Conservation (phyloP, 2,888 invertebrate species). For the Noctua janthina region DNA sequence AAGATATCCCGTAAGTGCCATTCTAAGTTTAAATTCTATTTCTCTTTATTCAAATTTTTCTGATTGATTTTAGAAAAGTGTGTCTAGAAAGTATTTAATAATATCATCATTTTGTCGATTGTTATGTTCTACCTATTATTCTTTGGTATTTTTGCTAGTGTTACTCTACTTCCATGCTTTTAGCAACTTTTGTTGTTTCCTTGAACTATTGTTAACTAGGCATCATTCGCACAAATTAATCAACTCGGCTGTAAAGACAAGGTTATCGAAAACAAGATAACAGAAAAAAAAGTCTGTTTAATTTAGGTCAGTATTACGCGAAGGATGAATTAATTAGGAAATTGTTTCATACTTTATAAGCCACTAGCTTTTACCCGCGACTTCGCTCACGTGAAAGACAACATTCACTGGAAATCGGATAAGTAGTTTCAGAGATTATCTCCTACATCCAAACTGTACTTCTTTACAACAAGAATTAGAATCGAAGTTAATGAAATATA, state of each 20-base stretch:
- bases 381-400: neutral
- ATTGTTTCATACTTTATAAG: neutral
- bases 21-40: slow-evolving; percentile 16
- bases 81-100: neutral
- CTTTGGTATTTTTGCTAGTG: neutral
- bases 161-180: too few species aligned
- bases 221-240: slow-evolving; percentile 41
- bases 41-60: neutral
- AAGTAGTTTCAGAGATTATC: neutral
- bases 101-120: neutral
- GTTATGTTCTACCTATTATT: neutral
- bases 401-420: neutral
- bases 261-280: slow-evolving; percentile 54
- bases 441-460: neutral
- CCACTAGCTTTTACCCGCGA: neutral
- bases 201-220: slow-evolving; percentile 8
- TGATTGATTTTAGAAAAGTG: neutral
- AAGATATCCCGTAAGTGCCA: too few species aligned
- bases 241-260: slow-evolving; percentile 29
- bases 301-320: slow-evolving; percentile 48
- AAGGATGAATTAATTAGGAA: neutral
- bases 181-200: neutral
- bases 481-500: neutral
- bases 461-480: neutral
- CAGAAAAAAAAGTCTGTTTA: slow-evolving; percentile 31